Evolutionary conservation across 1,140 invertebrate species (phyloP).

Genomic region (Hypsibius dujardini): DNA sequence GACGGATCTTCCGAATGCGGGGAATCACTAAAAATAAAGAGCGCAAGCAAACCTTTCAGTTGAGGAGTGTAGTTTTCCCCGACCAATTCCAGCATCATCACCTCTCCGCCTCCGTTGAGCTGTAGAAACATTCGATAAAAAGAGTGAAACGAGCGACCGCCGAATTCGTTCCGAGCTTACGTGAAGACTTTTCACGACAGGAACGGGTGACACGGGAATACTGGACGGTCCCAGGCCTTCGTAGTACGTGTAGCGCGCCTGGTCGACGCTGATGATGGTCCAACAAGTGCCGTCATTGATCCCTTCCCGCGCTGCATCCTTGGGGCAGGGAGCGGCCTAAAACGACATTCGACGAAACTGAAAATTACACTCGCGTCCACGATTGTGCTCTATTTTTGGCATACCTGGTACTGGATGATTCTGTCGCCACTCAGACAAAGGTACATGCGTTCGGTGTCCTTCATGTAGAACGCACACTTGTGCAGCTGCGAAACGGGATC

Average conservation of each 20-base stretch:
- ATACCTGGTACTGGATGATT: slow-evolving; percentile 89
- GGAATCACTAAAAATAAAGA: neutral
- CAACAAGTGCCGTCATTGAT: slow-evolving; percentile 99
- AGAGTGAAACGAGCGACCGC: neutral
- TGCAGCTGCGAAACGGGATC: slow-evolving; percentile 97
- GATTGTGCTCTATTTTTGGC: neutral
- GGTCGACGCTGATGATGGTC: slow-evolving; percentile 99
- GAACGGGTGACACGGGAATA: slow-evolving; percentile 85
- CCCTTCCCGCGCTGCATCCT: slow-evolving; percentile 96
- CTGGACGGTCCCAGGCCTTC: slow-evolving; percentile 96
- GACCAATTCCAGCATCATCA: slow-evolving; percentile 90
- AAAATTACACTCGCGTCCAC: neutral
- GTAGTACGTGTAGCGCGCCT: slow-evolving; percentile 96
- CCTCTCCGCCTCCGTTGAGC: slow-evolving; percentile 88
- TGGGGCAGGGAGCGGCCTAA: slow-evolving; percentile 80
- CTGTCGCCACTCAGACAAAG: slow-evolving; percentile 92
- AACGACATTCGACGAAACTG: neutral
- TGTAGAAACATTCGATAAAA: slow-evolving; percentile 25
- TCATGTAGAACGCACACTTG: slow-evolving; percentile 99
- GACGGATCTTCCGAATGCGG: neutral
- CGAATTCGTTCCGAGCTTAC: slow-evolving; percentile 30
- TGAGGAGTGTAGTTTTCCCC: slow-evolving; percentile 93
- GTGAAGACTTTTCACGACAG: slow-evolving; percentile 78
- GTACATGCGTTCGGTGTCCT: slow-evolving; percentile 97
- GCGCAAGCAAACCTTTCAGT: slow-evolving; percentile 36